phyloP scores from a whole-genome alignment of 2,888 invertebrate genomes.

The Parnassius glacialis region DNA sequence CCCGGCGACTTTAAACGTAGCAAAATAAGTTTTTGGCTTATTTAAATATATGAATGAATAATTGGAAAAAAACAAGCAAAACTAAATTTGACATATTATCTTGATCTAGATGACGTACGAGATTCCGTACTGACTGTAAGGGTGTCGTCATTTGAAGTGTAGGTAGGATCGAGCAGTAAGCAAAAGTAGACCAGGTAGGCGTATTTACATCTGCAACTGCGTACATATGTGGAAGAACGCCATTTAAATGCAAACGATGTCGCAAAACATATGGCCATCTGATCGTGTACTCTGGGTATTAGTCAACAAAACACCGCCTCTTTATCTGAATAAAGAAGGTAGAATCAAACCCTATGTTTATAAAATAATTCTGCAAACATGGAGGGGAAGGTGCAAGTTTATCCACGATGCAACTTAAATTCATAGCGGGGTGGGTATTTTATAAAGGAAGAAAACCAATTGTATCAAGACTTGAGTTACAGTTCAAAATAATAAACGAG shows the following conservation, averaged over 20 bases:
- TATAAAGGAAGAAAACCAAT: too few relatives aligned
- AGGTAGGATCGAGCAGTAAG: slow-evolving; percentile 1
- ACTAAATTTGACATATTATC: too few relatives aligned
- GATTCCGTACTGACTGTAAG: neutral
- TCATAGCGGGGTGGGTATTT: too few relatives aligned
- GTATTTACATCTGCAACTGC: slow-evolving; percentile 9
- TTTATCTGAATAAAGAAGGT: slow-evolving; percentile 66
- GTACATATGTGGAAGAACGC: slow-evolving; percentile 39
- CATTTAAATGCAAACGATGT: slow-evolving; percentile 58
- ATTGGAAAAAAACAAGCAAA: too few relatives aligned
- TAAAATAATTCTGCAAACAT: slow-evolving; percentile 8
- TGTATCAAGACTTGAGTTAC: too few relatives aligned
- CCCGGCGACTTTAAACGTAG: too few relatives aligned
- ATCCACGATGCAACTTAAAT: too few relatives aligned
- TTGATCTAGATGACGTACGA: too few relatives aligned
- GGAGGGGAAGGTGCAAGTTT: neutral
- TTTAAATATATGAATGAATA: too few relatives aligned
- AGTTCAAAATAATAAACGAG: too few relatives aligned
- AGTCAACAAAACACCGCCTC: slow-evolving; percentile 59
- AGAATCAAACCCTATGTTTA: slow-evolving; percentile 41
- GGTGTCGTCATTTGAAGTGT: neutral
- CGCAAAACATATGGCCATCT: slow-evolving; percentile 68
- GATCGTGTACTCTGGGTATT: slow-evolving; percentile 64
- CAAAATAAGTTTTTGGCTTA: too few relatives aligned
- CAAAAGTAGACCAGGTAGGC: slow-evolving; percentile 9